phyloP scores from a whole-genome alignment of 2,888 invertebrate species.

The Nemoura dubitans region DNA sequence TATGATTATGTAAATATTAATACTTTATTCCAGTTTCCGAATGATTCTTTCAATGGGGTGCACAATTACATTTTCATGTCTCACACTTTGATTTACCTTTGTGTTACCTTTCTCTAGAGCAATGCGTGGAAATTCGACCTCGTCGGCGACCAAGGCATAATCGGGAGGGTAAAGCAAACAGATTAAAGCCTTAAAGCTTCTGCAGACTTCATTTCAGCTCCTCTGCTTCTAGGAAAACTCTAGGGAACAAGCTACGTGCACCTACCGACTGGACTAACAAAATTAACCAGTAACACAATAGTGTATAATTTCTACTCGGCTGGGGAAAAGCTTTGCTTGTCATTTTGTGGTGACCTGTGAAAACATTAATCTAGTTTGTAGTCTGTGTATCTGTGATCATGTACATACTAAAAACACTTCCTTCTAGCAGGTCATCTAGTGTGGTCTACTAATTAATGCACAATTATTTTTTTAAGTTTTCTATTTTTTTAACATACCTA shows the following conservation, averaged over 20 bases:
- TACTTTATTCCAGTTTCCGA: background rate
- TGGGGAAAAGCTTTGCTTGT: background rate
- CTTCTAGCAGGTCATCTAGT: background rate
- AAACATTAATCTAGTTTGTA: background rate
- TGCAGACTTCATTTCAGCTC: background rate
- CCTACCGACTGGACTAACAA: background rate
- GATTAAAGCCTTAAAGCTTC: background rate
- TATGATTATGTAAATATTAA: background rate
- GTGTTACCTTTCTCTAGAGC: background rate
- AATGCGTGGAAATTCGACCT: slow-evolving; percentile 61
- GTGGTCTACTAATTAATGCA: background rate
- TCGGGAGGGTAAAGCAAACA: slow-evolving; percentile 64
- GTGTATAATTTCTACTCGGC: background rate
- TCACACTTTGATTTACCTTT: background rate
- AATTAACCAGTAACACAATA: background rate
- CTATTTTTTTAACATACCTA: background rate
- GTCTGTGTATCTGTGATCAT: background rate
- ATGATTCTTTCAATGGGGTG: background rate
- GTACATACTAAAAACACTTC: background rate
- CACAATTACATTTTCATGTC: background rate
- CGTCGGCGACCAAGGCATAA: slow-evolving; percentile 63
- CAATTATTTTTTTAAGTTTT: background rate
- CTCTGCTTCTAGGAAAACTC: background rate
- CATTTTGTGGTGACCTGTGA: background rate
- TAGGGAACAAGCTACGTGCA: background rate